Evolutionary conservation across 2,113 vertebrate species (phyloP), one percentile per base, ranked within the genome.

Genomic region (Rhinolophus sinicus): DNA sequence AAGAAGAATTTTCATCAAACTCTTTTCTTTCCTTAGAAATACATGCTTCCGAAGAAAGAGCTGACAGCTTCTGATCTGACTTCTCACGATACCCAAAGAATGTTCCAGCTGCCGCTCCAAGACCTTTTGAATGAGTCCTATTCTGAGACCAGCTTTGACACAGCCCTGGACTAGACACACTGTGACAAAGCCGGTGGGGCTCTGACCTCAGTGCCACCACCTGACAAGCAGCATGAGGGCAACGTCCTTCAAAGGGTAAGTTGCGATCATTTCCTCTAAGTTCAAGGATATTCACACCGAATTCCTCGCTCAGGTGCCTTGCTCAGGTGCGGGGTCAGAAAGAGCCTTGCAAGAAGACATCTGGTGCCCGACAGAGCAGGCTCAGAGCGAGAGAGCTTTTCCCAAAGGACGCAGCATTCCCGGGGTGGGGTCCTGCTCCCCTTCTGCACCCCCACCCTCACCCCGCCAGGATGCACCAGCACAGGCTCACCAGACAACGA

Each of bases 41-140:
- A 33, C 0, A 13, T 0, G 12, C 4, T 38, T 1, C 7, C 2
- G 28, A 18, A 10, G 5, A 21, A 15, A 64, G 26, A 56, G 19
- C 38, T 2, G 52, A 5, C 33, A 0, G 22, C 2, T 30, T 21
- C 35, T 1, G 16, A 22, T 12, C 30, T 35, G 28, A 22, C 3
- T 52, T 47, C 44, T 4, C 56, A 13, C 14, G 13, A 35, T 10
- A 52, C 30, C 47, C 50, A 12, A 12, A 76, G 73, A 33, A 50
- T 0, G 8, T 8, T 38, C 26, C 38, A 40, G 2, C 4, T 18
- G 33, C 22, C 26, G n/a, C 11, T 30, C 9, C 30, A 70, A 14
- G 67, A 16, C 16, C 47, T 35, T 65, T 33, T 35, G 1, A 12
- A 40, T 1, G 19, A 19, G 9, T 5, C 73, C 47, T 1, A 8